A percentile compares a stretch with the other conserved stretches of the same genome.
Evolutionary conservation across 2,888 invertebrate species (phyloP).

Genomic region (Zaprionus bogoriensis): DNA sequence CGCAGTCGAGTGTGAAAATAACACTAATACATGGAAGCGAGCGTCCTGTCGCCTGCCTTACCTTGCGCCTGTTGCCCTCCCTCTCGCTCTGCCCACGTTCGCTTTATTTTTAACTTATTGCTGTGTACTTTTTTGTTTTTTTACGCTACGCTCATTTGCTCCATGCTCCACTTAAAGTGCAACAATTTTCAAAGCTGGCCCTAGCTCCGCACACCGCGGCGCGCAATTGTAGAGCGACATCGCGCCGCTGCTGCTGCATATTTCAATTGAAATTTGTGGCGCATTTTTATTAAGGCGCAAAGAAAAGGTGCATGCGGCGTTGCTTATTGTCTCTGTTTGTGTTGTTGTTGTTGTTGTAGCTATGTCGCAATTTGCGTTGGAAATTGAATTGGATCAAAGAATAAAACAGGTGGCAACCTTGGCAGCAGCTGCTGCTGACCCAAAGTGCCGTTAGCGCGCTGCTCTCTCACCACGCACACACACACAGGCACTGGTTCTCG

Average conservation of each 20-base stretch:
- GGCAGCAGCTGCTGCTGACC: slow-evolving; percentile 37
- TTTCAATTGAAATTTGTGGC: slow-evolving; percentile 72
- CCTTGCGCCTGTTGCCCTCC: neutral
- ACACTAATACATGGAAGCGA: slow-evolving; percentile 40
- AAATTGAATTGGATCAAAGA: slow-evolving; percentile 34
- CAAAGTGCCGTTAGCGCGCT: slow-evolving; percentile 1
- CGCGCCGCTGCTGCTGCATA: slow-evolving; percentile 35
- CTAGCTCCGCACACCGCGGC: neutral
- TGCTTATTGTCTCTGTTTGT: slow-evolving; percentile 49
- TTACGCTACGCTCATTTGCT: slow-evolving; percentile 50
- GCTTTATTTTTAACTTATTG: slow-evolving; percentile 53
- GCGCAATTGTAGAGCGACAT: slow-evolving; percentile 26
- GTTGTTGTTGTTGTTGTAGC: slow-evolving; percentile 23
- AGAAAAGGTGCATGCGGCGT: slow-evolving; percentile 33
- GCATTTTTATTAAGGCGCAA: slow-evolving; percentile 65
- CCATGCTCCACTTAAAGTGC: slow-evolving; percentile 74
- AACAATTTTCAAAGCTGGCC: slow-evolving; percentile 54
- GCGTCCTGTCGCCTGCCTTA: slow-evolving; percentile 51
- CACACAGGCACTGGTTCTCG: too few relatives aligned
- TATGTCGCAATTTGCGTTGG: slow-evolving; percentile 39
- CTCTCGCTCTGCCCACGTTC: slow-evolving; percentile 38
- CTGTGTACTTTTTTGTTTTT: slow-evolving; percentile 16
- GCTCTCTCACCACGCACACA: too few relatives aligned
- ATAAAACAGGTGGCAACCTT: slow-evolving; percentile 64
- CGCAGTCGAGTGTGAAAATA: slow-evolving; percentile 59